A percentile compares a stretch with the other conserved stretches of the same genome.
These are phyloP conservation scores for Scelioninae gen. 2 DNA, from an alignment of 2,888 invertebrate species.

Conservation along the genomic window DNA sequence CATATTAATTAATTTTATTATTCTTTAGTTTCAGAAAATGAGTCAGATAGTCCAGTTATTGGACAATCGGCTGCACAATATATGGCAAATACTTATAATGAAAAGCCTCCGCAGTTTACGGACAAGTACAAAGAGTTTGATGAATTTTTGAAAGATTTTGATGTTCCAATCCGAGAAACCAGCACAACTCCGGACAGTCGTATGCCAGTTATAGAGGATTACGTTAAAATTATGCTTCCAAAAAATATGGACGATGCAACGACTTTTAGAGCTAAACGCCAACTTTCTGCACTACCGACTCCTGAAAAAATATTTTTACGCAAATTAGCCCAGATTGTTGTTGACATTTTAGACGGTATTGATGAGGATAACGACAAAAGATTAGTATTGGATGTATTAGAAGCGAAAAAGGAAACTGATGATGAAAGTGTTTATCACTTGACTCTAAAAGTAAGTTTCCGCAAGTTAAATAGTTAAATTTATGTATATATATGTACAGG, in stretches of 20 bases:
- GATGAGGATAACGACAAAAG: conserved; percentile 76
- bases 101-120: conserved; percentile 58
- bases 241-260: conserved; percentile 3
- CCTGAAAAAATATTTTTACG: conserved; percentile 66
- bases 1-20: neutral
- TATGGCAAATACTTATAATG: conserved; percentile 11
- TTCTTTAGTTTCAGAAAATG: conserved; percentile 39
- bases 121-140: conserved; percentile 70
- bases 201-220: conserved; percentile 65
- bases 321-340: conserved; percentile 76
- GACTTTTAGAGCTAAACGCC: conserved; percentile 56
- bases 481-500: conserved; percentile 5
- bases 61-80: conserved; percentile 10
- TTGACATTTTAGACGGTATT: conserved; percentile 76
- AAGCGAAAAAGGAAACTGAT: conserved; percentile 72
- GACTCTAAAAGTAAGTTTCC: conserved; percentile 64
- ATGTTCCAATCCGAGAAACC: conserved; percentile 62
- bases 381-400: conserved; percentile 75
- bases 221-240: conserved; percentile 58
- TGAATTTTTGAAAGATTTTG: conserved; percentile 69
- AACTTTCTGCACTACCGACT: conserved; percentile 59
- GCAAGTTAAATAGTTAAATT: neutral
- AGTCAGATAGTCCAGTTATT: conserved; percentile 4
- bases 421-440: conserved; percentile 75
- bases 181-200: conserved; percentile 48